Base-by-base conservation (phyloP, 2,797 vertebrate species). In the Eptatretus atami region DNA sequence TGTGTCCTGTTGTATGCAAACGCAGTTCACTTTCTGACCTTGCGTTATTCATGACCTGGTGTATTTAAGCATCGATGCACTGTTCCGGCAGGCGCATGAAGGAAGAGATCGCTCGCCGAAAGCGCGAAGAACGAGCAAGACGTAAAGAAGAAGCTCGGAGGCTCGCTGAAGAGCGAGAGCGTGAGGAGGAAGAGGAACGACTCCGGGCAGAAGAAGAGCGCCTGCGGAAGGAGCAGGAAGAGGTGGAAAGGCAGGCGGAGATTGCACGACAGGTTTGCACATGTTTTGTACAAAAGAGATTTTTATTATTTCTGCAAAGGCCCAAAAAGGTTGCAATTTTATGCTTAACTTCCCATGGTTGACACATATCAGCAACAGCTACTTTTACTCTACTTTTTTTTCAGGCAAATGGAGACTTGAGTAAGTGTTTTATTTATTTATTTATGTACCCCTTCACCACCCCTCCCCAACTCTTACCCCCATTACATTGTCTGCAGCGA, bases 241-340 rank as follows among this genome's bases (percentile, higher is more conserved):
- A 92, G 69, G 75, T 76, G 67, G 84, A 92, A 71, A 82, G 92
- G 75, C 77, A 72, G n/a, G 74, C 84, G 63, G 78, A 81, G 31
- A 77, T 87, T 52, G 87, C 84, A 69, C 93, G 80, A 78, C 86
- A 88, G 81, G 90, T 94, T 64, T n/a, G 52, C 3, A 1, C 8
- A 53, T 15, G 2, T 31, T 10, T n/a, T 3, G 19, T 60, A 19
- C 63, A 6, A 68, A 52, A 64, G 68, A 72, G 68, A 70, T 63
- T 67, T 52, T 66, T 67, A 65, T 10, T 52, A 65, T 67, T 68
- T 67, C 67, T 65, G 63, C 67, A 64, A 64, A 63, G 64, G 67
- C 11, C 24, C 66, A 66, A 65, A 9, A 60, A 54, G 15, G 4
- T 9, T 24, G 15, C 55, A 24, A 15, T 60, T 60, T 12, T 60